Conservation (phyloP, 2,797 vertebrate species). For the Columba guinea region DNA sequence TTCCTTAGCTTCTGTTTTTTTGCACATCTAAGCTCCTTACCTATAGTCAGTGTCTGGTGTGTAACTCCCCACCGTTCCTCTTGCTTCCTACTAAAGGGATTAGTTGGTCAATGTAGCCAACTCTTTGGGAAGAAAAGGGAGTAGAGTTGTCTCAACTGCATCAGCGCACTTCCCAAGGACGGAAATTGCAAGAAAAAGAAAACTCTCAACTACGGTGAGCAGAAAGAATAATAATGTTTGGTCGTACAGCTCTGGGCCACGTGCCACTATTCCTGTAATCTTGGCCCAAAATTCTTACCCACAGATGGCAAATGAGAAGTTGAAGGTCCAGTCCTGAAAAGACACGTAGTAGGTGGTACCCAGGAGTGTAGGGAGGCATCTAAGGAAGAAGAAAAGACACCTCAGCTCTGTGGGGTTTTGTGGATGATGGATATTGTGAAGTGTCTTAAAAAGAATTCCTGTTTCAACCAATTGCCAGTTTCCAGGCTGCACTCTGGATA, state of each 20-base stretch:
- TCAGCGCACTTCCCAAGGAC: neutral
- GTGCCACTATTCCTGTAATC: neutral
- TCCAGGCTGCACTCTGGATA: neutral
- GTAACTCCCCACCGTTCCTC: neutral
- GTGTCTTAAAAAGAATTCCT: neutral
- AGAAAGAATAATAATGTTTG: neutral
- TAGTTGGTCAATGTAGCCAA: neutral
- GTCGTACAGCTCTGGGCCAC: neutral
- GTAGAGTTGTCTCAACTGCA: neutral
- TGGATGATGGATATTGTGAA: neutral
- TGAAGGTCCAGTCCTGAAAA: neutral
- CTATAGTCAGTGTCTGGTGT: neutral
- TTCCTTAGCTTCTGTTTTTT: neutral
- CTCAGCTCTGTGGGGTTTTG: neutral
- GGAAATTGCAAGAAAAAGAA: neutral
- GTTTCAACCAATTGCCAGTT: neutral
- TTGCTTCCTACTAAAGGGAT: neutral
- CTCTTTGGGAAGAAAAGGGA: neutral
- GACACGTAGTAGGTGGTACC: neutral
- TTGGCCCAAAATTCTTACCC: neutral
- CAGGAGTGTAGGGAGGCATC: neutral
- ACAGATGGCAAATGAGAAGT: neutral
- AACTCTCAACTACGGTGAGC: neutral
- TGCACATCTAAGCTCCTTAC: neutral
- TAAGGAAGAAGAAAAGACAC: neutral